Conservation (phyloP, 1,140 invertebrate species). For the Lithobius niger region DNA sequence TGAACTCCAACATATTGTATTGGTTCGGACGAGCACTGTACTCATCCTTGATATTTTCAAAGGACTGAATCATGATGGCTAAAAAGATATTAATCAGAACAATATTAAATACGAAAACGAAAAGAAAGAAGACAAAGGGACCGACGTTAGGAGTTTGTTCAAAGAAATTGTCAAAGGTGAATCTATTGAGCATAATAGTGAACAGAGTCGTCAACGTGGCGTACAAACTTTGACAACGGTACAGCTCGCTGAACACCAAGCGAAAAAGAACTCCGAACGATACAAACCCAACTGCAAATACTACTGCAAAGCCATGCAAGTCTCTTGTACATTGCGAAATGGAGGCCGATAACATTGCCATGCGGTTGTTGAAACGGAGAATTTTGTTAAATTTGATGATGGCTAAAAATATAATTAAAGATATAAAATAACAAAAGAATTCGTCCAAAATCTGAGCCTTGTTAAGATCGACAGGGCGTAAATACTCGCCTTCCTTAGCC, state of each 20-base stretch:
- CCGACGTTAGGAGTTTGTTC: conserved; percentile 33
- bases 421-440: conserved; percentile 36
- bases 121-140: conserved; percentile 39
- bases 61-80: conserved; percentile 41
- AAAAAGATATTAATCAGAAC: conserved; percentile 44
- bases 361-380: conserved; percentile 39
- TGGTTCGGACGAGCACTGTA: conserved; percentile 23
- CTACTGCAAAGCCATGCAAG: conserved; percentile 29
- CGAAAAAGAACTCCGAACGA: conserved; percentile 38
- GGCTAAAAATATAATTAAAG: conserved; percentile 36
- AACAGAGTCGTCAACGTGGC: conserved; percentile 36
- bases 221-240: conserved; percentile 38
- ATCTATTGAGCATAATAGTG: conserved; percentile 41
- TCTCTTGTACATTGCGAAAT: conserved; percentile 30
- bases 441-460: no score
- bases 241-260: conserved; percentile 32
- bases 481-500: no score
- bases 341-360: conserved; percentile 30
- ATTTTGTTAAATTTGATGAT: conserved; percentile 41
- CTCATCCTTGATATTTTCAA: conserved; percentile 30
- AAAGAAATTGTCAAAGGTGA: conserved; percentile 37
- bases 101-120: conserved; percentile 37
- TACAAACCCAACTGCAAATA: conserved; percentile 30
- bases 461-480: no score
- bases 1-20: conserved; percentile 26